Evolutionary conservation across 2,113 vertebrate genomes (phyloP).

Genomic region (Melospiza georgiana): DNA sequence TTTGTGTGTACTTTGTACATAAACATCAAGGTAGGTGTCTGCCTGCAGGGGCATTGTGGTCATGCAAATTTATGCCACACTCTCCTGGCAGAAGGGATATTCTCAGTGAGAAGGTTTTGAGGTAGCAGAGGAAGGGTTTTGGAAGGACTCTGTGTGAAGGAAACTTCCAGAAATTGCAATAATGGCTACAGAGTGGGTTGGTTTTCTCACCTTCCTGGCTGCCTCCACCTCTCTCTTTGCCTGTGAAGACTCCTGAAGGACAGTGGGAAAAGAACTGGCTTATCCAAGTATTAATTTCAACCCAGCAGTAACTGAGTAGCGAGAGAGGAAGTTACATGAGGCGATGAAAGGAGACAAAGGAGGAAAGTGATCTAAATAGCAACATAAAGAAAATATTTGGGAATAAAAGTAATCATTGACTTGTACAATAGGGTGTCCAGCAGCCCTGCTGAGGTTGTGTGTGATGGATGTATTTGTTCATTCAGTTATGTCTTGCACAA

Average conservation of each 20-base stretch:
- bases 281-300: neutral
- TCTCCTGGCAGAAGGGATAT: neutral
- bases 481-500: neutral
- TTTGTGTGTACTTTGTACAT: neutral
- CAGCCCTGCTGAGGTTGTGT: neutral
- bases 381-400: constrained; percentile 9
- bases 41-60: neutral
- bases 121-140: neutral
- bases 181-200: neutral
- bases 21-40: neutral
- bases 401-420: neutral
- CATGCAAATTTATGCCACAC: neutral
- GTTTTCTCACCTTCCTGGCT: neutral
- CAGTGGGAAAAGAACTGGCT: neutral
- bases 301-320: neutral
- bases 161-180: neutral
- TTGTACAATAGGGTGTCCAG: neutral
- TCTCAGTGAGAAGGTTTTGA: neutral
- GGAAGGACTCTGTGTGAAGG: neutral
- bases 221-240: neutral
- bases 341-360: neutral
- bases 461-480: neutral
- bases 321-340: neutral
- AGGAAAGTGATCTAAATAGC: neutral
- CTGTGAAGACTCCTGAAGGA: neutral